A percentile compares a stretch with the other conserved stretches of the same genome.
phyloP scores from a whole-genome alignment of 2,113 vertebrate species.

The Chaetura pelagica region DNA sequence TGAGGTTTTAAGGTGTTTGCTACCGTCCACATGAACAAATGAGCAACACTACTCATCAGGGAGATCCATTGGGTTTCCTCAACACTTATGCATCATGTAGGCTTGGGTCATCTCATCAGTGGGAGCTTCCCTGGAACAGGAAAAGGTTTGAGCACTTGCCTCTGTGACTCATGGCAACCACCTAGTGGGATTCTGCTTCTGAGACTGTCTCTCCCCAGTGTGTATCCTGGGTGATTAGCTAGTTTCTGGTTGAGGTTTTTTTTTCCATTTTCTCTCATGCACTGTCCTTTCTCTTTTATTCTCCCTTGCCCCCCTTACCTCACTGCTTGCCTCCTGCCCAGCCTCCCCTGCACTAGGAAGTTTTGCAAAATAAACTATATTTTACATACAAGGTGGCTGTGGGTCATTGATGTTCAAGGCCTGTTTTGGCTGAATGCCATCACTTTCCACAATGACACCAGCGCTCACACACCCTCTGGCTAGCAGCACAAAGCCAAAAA shows the following conservation, averaged over 20 bases:
- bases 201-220: not conserved
- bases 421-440: not conserved
- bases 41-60: not conserved
- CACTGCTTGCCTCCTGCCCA: not conserved
- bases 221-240: not conserved
- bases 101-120: not conserved
- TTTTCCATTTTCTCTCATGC: not conserved
- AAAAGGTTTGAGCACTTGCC: not conserved
- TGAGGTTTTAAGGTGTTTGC: not conserved
- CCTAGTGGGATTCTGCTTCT: not conserved
- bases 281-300: not conserved
- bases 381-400: not conserved
- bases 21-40: not conserved
- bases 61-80: not conserved
- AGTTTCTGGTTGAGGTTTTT: not conserved
- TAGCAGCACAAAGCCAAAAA: not conserved
- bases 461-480: not conserved
- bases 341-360: not conserved
- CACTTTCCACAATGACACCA: not conserved
- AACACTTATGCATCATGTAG: not conserved
- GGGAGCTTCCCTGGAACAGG: not conserved
- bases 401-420: not conserved
- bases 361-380: not conserved
- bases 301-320: not conserved
- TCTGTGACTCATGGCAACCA: not conserved